Percentiles rank a stretch among this genome's conserved stretches.
phyloP scores from a whole-genome alignment of 2,888 invertebrate genomes.

The Archaeoteleia sp. region DNA sequence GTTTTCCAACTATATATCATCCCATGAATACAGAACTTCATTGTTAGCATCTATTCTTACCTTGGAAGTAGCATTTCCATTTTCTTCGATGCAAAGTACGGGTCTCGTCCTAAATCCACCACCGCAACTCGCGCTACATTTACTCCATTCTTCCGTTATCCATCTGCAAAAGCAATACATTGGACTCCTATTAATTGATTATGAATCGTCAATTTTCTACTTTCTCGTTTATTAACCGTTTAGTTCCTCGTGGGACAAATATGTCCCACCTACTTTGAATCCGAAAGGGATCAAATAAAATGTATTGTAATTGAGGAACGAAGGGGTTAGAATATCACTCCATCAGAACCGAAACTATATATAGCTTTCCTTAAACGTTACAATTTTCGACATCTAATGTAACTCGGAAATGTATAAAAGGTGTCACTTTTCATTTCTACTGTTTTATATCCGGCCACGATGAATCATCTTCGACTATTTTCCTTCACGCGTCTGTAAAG shows the following conservation, averaged over 20 bases:
- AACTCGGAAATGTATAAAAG: not conserved
- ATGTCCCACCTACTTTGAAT: too few relatives aligned
- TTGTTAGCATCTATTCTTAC: conserved; percentile 74
- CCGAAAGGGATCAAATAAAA: too few relatives aligned
- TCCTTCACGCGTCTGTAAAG: conserved; percentile 35
- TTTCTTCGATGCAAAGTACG: conserved; percentile 89
- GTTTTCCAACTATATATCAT: conserved; percentile 36
- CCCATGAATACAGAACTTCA: conserved; percentile 44
- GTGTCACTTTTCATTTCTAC: conserved; percentile 22
- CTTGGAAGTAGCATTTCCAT: conserved; percentile 86
- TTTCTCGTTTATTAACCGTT: too few relatives aligned
- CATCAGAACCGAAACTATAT: too few relatives aligned
- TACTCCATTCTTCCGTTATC: conserved; percentile 92
- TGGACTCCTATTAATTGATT: conserved; percentile 13
- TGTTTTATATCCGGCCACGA: conserved; percentile 20
- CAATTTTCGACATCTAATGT: too few relatives aligned
- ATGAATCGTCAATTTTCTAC: conserved; percentile 15
- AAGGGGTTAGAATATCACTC: too few relatives aligned
- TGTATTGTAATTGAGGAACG: too few relatives aligned
- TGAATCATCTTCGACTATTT: conserved; percentile 39
- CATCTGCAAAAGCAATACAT: conserved; percentile 79
- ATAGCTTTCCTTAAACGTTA: too few relatives aligned
- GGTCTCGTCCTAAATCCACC: conserved; percentile 87
- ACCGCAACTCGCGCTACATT: conserved; percentile 91
- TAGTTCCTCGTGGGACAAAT: too few relatives aligned